Base-by-base conservation (phyloP, 2,113 vertebrate species). In the Oncorhynchus tshawytscha region DNA sequence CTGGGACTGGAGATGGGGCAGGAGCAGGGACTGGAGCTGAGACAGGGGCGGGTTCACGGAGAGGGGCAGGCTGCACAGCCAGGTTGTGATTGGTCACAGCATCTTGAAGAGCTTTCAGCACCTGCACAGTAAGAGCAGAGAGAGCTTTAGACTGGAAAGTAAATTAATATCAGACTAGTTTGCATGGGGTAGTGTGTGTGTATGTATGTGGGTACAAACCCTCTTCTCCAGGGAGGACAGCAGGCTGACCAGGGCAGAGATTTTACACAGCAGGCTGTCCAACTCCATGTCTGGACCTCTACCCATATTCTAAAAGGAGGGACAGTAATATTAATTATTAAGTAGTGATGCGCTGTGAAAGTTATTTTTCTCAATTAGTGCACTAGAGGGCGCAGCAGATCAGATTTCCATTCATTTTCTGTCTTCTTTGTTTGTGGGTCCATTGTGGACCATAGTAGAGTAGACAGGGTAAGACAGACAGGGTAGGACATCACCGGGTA, bases 221-320 rank as follows among this genome's bases (percentile, higher is more conserved):
- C 93, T 95, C 84, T 94, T 95, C 86, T 97, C 96, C 84, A 96
- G 72, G 0, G 92, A 93, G 34, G 95, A 94, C 2, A 96, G 92
- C 51, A 96, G 92, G 62, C 94, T 92, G 85, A 94, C 93, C 77
- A 96, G 90, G 0, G 91, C 76, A 31, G 94, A 93, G 70, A 96
- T 94, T 86, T 95, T 95, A 83, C 64, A 89, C 74, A 96, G 81
- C 79, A 97, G 88, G 79, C 81, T 85, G 72, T 96, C 95, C 24
- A 96, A 86, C 67, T 94, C 95, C 48, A 93, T 88, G 60, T 95
- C 91, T 0, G 92, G 86, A 69, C 85, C 79, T 86, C 91, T 84
- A 20, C 68, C 57, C 39, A 78, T 25, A 73, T 82, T 88, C 84
- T 88, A 49, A 39, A 80, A 27, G 74, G 6, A 82, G 2, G 82